Conservation (phyloP, 2,888 invertebrate species). For the Drosophila setosimentum region DNA sequence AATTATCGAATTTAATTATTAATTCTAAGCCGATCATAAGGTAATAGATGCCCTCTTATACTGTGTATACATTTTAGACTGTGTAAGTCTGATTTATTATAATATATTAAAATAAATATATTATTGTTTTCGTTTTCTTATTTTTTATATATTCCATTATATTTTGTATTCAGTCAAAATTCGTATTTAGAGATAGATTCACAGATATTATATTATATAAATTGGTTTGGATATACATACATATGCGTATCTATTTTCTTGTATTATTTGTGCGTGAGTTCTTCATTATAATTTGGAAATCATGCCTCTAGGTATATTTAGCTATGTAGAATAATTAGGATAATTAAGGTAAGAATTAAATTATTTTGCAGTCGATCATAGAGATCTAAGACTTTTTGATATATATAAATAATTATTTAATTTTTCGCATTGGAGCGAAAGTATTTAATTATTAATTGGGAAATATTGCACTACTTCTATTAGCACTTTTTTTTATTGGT, state of each 20-base stretch:
- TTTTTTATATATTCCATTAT: neutral
- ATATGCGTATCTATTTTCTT: neutral
- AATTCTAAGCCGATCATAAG: neutral
- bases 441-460: neutral
- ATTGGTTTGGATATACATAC: neutral
- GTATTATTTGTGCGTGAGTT: neutral
- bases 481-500: neutral
- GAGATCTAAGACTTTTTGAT: neutral
- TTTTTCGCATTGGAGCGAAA: neutral
- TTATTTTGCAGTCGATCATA: neutral
- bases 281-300: neutral
- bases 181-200: neutral
- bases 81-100: neutral
- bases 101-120: neutral
- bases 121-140: neutral
- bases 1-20: neutral
- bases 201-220: neutral
- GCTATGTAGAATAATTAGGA: no score
- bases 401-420: no score
- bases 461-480: neutral
- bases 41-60: neutral
- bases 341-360: no score
- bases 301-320: neutral
- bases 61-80: no score
- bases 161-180: neutral